phyloP scores from a whole-genome alignment of 2,888 invertebrate genomes.

The Clivina fossor region DNA sequence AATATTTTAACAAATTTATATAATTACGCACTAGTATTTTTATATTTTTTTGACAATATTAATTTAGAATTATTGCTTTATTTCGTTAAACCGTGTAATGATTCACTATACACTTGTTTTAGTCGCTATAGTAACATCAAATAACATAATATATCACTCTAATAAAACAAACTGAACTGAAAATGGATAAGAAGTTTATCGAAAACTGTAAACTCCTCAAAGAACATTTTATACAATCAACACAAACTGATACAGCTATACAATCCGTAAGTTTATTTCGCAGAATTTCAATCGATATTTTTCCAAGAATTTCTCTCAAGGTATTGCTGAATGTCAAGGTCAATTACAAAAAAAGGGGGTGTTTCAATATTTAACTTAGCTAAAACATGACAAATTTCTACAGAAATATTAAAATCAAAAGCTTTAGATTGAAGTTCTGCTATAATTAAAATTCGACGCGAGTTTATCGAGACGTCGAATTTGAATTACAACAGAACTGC shows the following conservation, averaged over 20 bases:
- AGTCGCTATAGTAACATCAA: conserved; percentile 31
- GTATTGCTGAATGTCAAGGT: conserved; percentile 32
- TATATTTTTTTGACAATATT: no score
- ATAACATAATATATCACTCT: conserved; percentile 11
- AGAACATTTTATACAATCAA: conserved; percentile 21
- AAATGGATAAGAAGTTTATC: conserved; percentile 28
- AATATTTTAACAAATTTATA: no score
- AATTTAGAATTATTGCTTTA: no score
- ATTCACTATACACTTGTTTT: no score
- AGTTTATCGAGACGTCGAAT: no score
- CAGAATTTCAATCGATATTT: conserved; percentile 30
- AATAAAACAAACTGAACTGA: conserved; percentile 6
- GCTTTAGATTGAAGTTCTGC: no score
- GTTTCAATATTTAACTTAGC: conserved; percentile 17
- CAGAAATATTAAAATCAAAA: no score
- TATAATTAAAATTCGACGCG: no score
- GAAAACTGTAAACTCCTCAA: conserved; percentile 26
- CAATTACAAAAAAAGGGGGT: conserved; percentile 25
- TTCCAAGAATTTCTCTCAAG: conserved; percentile 33
- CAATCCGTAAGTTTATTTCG: conserved; percentile 32
- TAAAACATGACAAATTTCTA: no score
- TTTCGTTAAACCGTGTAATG: no score
- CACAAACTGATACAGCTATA: conserved; percentile 20
- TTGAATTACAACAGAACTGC: no score
- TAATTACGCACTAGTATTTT: no score